Percentiles rank a stretch among this genome's conserved stretches.
phyloP scores from a whole-genome alignment of 2,797 vertebrate species.

The Sus cebifrons region DNA sequence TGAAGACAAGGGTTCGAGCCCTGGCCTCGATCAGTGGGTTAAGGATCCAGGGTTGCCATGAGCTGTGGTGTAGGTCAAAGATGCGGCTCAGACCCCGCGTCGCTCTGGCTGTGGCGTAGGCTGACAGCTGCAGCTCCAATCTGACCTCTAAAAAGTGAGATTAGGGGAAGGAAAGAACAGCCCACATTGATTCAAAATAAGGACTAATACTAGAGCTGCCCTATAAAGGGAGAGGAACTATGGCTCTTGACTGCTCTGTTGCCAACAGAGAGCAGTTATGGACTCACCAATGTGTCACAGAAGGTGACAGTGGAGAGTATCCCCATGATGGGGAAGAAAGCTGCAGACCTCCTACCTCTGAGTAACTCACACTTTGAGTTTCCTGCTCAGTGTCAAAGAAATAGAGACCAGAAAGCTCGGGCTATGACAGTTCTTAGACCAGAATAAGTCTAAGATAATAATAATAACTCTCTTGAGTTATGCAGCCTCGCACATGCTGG shows the following conservation, averaged over 20 bases:
- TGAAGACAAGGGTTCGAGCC: too few relatives aligned
- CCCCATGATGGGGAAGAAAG: neutral
- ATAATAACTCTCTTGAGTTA: neutral
- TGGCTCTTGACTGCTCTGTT: neutral
- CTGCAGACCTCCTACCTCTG: neutral
- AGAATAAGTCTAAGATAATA: too few relatives aligned
- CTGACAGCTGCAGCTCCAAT: too few relatives aligned
- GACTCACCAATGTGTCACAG: neutral
- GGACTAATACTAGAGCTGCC: too few relatives aligned
- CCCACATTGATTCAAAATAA: neutral
- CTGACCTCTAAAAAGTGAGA: neutral
- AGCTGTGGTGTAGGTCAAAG: too few relatives aligned
- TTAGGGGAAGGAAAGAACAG: neutral
- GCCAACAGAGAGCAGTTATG: neutral
- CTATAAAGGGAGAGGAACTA: neutral
- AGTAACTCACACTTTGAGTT: neutral
- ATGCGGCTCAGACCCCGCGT: too few relatives aligned
- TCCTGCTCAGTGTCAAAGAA: neutral
- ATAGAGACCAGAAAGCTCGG: neutral
- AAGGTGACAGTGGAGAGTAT: neutral
- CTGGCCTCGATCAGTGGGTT: too few relatives aligned
- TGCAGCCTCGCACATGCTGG: neutral
- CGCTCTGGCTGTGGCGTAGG: too few relatives aligned
- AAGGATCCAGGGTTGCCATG: too few relatives aligned
- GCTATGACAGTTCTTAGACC: accelerated